Conservation (phyloP, 2,888 invertebrate species). For the Heliconius charithonia region DNA sequence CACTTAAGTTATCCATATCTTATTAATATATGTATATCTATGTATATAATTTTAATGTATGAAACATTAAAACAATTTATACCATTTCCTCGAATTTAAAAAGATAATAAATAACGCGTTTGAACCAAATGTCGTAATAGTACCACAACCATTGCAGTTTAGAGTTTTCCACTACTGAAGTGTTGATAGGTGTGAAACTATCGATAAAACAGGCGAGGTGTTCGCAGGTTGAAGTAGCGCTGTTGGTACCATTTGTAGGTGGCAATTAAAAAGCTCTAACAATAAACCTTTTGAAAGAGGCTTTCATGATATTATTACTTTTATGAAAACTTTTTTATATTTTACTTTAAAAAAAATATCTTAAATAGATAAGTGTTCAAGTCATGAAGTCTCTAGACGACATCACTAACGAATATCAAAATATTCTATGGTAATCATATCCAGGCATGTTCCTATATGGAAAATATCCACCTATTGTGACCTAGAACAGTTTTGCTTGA, state of each 20-base stretch:
- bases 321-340: neutral
- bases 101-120: neutral
- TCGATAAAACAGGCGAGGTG: constrained; percentile 75
- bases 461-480: neutral
- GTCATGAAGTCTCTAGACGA: neutral
- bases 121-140: neutral
- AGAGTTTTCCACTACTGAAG: constrained; percentile 34
- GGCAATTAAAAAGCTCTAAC: constrained; percentile 27
- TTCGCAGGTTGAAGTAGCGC: constrained; percentile 50
- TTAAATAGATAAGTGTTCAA: neutral
- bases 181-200: constrained; percentile 65
- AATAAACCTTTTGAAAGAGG: neutral
- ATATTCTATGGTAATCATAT: constrained; percentile 29
- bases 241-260: constrained; percentile 21
- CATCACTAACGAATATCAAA: constrained; percentile 25
- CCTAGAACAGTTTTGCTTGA: neutral
- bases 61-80: neutral
- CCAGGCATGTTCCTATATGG: constrained; percentile 17
- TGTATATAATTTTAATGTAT: neutral
- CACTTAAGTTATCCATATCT: constrained; percentile 58
- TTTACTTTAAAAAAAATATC: neutral
- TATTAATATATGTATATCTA: neutral
- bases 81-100: neutral
- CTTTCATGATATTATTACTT: neutral
- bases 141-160: constrained; percentile 18